Percentiles rank a stretch among this genome's conserved stretches.
These are phyloP conservation scores for Leptura quadrifasciata DNA, from an alignment of 2,888 invertebrate species.

Conservation along the genomic window DNA sequence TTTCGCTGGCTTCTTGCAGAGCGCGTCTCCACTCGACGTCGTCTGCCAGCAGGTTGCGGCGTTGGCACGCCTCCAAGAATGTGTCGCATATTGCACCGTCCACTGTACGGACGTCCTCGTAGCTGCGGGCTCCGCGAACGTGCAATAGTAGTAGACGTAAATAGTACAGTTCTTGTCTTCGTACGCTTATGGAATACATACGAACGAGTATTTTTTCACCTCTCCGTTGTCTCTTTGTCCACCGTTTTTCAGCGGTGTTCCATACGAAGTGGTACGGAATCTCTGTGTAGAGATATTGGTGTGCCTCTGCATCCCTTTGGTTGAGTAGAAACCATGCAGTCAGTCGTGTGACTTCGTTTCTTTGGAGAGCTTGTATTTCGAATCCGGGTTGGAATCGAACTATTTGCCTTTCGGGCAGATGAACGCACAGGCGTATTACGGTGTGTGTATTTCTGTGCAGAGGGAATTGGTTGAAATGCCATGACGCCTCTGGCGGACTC, in stretches of 20 bases:
- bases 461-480: background rate
- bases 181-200: conserved; percentile 8
- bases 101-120: conserved; percentile 15
- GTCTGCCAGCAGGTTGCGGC: background rate
- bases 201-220: conserved; percentile 7
- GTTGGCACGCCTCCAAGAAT: conserved; percentile 3
- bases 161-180: conserved; percentile 15
- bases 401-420: conserved; percentile 10
- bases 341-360: background rate
- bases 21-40: conserved; percentile 12
- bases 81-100: conserved; percentile 7
- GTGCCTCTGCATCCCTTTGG: background rate
- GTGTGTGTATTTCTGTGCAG: conserved; percentile 6
- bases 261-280: conserved; percentile 20
- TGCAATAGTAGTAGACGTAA: conserved; percentile 22
- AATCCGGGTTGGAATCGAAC: conserved; percentile 10
- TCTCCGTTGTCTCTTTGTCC: background rate
- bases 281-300: conserved; percentile 4
- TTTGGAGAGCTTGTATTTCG: background rate
- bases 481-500: background rate
- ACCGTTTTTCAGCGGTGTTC: background rate
- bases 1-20: background rate
- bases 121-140: conserved; percentile 4
- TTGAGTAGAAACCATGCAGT: conserved; percentile 22
- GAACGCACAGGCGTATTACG: background rate